phyloP scores from a whole-genome alignment of 2,797 vertebrate species.

The Crypturellus tataupa region DNA sequence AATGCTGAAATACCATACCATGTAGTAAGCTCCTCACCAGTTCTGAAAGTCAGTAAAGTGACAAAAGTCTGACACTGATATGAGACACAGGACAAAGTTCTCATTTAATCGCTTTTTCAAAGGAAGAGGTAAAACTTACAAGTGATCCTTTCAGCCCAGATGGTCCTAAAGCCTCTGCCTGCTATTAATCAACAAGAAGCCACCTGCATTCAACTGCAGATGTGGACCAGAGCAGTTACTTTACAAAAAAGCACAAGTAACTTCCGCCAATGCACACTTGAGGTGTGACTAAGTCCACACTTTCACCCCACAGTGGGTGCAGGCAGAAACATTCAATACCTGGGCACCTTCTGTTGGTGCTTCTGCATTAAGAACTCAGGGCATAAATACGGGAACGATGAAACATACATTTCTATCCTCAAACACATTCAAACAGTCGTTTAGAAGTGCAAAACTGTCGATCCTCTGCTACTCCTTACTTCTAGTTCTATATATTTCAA shows the following conservation, averaged over 20 bases:
- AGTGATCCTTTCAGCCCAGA: neutral
- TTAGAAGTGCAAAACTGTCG: neutral
- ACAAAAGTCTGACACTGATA: neutral
- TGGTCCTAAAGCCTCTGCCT: fast-evolving
- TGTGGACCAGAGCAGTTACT: neutral
- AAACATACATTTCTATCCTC: neutral
- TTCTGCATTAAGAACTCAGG: neutral
- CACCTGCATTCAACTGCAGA: neutral
- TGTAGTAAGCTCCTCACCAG: neutral
- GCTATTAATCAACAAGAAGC: neutral
- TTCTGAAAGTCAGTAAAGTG: neutral
- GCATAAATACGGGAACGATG: neutral
- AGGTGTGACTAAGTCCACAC: neutral
- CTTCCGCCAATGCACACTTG: neutral
- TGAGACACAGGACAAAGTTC: neutral
- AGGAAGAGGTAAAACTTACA: neutral
- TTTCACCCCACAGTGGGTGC: neutral
- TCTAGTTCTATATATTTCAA: neutral
- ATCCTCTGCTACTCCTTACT: neutral
- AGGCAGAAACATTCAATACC: neutral
- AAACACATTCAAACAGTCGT: neutral
- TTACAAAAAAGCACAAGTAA: fast-evolving
- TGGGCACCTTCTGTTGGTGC: neutral
- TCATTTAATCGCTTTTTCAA: neutral
- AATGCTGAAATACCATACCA: neutral